phyloP scores from a whole-genome alignment of 2,888 invertebrate species.

The Agrilus mali region DNA sequence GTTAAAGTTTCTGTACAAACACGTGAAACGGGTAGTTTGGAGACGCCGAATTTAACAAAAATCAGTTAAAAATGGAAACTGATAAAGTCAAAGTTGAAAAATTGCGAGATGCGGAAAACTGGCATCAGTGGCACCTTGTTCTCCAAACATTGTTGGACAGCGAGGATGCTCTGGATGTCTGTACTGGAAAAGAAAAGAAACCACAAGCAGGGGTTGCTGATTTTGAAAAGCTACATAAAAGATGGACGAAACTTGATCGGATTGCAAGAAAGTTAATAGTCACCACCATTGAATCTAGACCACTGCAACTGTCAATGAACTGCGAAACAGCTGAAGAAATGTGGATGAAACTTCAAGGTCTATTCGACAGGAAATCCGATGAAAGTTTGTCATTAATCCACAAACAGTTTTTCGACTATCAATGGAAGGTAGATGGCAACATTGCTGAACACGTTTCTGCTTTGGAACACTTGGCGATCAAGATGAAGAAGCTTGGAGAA shows the following conservation, averaged over 20 bases:
- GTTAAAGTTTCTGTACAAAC: too few relatives aligned
- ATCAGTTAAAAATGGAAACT: constrained; percentile 1
- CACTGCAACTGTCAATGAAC: constrained; percentile 10
- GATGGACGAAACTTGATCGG: constrained; percentile 12
- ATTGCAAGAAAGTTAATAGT: constrained; percentile 14
- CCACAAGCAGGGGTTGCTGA: background rate
- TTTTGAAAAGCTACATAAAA: background rate
- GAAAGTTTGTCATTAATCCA: constrained; percentile 12
- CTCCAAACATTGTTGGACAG: constrained; percentile 9
- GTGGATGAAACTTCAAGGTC: constrained; percentile 13
- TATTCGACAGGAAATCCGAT: constrained; percentile 14
- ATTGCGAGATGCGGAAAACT: too few relatives aligned
- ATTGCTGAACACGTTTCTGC: constrained; percentile 10
- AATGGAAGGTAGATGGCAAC: constrained; percentile 7
- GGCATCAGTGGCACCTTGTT: constrained; percentile 13
- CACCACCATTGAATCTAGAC: constrained; percentile 12
- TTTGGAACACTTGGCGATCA: constrained; percentile 11
- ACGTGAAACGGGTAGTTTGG: background rate
- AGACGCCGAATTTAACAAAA: background rate
- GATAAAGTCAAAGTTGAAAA: too few relatives aligned
- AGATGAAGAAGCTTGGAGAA: constrained; percentile 12
- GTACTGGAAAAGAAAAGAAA: constrained; percentile 6
- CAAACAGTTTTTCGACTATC: constrained; percentile 16
- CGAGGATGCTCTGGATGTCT: constrained; percentile 8
- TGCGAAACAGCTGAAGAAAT: constrained; percentile 12